These are phyloP conservation scores for Podargus strigoides DNA, from an alignment of 2,797 vertebrate genomes.

Conservation along the genomic window DNA sequence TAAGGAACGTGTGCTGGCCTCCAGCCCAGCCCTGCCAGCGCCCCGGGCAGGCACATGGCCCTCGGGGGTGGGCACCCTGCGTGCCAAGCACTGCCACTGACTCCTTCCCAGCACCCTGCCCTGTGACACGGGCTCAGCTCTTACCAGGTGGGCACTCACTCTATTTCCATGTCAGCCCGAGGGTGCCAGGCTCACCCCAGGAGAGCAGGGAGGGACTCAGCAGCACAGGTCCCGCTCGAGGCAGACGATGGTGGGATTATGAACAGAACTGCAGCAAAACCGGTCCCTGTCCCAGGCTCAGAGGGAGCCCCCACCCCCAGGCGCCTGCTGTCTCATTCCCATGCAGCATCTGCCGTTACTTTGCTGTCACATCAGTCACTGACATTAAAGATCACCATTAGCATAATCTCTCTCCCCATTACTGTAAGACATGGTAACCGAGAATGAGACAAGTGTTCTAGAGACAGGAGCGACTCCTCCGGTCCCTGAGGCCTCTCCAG, in stretches of 20 bases:
- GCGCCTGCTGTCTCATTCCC: conserved; percentile 18
- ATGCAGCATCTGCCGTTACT: conserved; percentile 30
- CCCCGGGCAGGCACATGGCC: not conserved
- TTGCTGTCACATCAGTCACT: conserved; percentile 50
- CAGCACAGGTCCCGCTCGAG: accelerated
- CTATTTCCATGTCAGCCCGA: accelerated
- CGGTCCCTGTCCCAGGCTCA: not conserved
- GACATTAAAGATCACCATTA: conserved; percentile 47
- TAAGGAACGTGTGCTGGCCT: not conserved
- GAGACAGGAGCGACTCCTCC: conserved; percentile 46
- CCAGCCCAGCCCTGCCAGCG: not conserved
- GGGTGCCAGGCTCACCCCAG: not conserved
- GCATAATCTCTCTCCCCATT: conserved; percentile 49
- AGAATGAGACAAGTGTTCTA: conserved; percentile 41
- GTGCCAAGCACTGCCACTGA: accelerated
- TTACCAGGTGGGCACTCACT: not conserved
- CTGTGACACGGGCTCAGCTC: not conserved
- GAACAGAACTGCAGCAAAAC: not conserved
- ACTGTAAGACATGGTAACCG: conserved; percentile 15
- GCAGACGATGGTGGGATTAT: not conserved
- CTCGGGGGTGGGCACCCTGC: accelerated
- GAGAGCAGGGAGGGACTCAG: not conserved
- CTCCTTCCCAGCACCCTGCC: not conserved
- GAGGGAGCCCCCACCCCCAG: not conserved
- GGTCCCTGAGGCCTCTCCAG: conserved; percentile 40